Evolutionary conservation across 2,797 vertebrate species (phyloP), one percentile per base, ranked within the genome.

Genomic region (Tadarida brasiliensis): DNA sequence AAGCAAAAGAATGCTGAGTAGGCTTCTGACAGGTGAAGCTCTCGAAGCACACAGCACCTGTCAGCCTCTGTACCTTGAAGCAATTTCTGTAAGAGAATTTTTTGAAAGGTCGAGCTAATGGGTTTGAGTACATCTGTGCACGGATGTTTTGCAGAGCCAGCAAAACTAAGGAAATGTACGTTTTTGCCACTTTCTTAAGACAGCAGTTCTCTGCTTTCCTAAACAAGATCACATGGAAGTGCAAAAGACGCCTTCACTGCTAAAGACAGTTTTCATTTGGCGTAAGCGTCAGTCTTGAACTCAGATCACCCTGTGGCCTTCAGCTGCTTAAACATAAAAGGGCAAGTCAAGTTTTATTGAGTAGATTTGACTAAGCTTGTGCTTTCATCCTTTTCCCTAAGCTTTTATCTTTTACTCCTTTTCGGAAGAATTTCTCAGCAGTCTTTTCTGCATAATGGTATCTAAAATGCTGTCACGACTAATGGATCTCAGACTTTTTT

Each of bases 51-150:
- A 93, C 24, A 56, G 90, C 84, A 97, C 83, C 74, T 96, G 67
- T 96, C 86, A 97, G 74, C 88, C 92, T 87, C 10, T 93, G 59
- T 95, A 96, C 88, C 96, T 71, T 87, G 96, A 88, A 96, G 93
- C 68, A 96, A 91, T 76, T 97, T 98, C 95, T 84, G 15, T 7
- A 80, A 77, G n/a, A 19, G 30, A 92, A 28, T 90, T 98, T 97
- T 97, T 85, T 82, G 96, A 96, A 96, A 96, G 92, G 89, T 97
- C 92, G 92, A 96, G 73, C 67, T 95, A 94, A 83, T 97, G 89
- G 78, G 16, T 96, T 96, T 97, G 89, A 96, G 81, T 92, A 96
- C 33, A 97, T 73, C 95, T 94, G 86, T 91, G 95, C 78, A 7
- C 90, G n/a, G n/a, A 90, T 87, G 95, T 97, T 97, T 94, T 97